Evolutionary conservation across 1,140 invertebrate species (phyloP).

Genomic region (Heterodera schachtii): DNA sequence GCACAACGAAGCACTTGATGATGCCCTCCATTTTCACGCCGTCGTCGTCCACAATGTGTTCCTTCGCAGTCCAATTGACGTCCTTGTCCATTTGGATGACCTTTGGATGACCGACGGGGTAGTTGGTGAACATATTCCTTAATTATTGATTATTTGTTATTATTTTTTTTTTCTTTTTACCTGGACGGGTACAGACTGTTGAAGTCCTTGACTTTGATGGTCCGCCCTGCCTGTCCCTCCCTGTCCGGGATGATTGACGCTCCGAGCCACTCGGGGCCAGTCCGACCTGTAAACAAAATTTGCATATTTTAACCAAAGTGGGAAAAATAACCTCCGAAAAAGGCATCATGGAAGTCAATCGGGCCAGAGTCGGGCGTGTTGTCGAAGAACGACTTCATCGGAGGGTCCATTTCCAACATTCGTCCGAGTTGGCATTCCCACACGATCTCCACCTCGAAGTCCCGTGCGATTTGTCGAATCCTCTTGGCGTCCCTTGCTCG

Average conservation of each 20-base stretch:
- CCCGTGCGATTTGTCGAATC: background rate
- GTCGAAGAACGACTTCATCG: constrained; percentile 11
- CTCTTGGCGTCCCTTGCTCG: background rate
- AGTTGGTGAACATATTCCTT: background rate
- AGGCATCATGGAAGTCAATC: constrained; percentile 1
- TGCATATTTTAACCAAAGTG: background rate
- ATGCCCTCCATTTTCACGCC: background rate
- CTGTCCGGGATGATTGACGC: background rate
- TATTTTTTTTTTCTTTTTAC: background rate
- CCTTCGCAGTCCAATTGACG: background rate
- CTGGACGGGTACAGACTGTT: background rate
- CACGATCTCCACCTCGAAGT: background rate
- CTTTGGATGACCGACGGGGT: constrained; percentile 4
- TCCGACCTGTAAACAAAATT: background rate
- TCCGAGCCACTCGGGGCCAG: background rate
- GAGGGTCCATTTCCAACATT: background rate
- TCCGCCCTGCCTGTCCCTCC: background rate
- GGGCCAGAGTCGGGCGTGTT: background rate
- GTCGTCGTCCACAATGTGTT: background rate
- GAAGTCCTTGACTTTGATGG: constrained; percentile 2
- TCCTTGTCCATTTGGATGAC: background rate
- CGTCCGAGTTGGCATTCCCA: background rate
- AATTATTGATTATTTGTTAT: background rate
- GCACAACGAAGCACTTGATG: background rate
- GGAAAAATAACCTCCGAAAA: background rate